Evolutionary conservation across 2,888 invertebrate genomes (phyloP), one percentile per base, ranked within the genome.

Genomic region (Ophioninae sp.): DNA sequence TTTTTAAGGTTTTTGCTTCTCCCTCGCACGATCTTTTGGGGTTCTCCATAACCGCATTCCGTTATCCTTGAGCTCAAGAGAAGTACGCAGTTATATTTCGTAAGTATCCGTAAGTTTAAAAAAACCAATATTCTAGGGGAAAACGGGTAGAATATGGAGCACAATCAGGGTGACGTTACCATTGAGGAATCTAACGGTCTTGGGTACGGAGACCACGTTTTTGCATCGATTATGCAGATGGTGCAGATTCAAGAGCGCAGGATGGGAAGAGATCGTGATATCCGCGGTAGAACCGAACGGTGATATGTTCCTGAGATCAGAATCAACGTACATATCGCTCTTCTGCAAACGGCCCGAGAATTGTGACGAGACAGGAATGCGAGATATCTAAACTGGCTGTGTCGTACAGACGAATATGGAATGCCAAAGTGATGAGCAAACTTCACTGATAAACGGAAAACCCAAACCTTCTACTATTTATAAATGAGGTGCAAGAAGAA

Each of bases 311-410:
- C 23, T 57, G 83, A 85, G 85, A 87, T 89, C 85, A 86, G 87
- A 89, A 89, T 89, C 87, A 85, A 87, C 89, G 88, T 88, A 88
- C 88, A 89, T 86, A 82, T 44, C 44, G 83, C 81, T 80, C 77
- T 73, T 67, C 70, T 82, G 57, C 41, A 62, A 64, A 69, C 56
- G 57, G 70, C 61, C 57, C 56, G 56, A 65, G 3, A 23, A 41
- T 10, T 41, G 41, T n/a, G 59, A 56, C 30, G 41, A 78, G 17
- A 67, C n/a, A 13, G 68, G 23, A 5, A 56, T 68, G 3, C 20
- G 57, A 59, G 41, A n/a, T 20, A 50, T 37, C 41, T 67, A 67
- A 62, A 64, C 62, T 21, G 8, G 21, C 8, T 64, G 21, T 56
- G 39, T 64, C 17, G 37, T 20, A 50, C 83, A 69, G 82, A 62